Percentiles rank a stretch among this genome's conserved stretches.
Evolutionary conservation across 2,888 invertebrate genomes (phyloP).

Genomic region (Phrixothrix hirtus): DNA sequence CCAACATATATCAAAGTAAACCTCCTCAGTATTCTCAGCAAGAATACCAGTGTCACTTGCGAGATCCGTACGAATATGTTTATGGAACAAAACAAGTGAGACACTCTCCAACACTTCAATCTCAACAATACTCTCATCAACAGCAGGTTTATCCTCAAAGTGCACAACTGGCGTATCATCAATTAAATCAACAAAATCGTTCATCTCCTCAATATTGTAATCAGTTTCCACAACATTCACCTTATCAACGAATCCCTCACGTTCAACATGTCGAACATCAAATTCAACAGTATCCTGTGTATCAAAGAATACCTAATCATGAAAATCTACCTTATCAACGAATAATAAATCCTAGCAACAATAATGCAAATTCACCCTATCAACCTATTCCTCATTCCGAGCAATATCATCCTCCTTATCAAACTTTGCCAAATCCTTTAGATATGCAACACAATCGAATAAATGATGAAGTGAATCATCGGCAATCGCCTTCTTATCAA

Average conservation of each 20-base stretch:
- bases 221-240: conserved; percentile 18
- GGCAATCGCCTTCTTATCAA: conserved; percentile 53
- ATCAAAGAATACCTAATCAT: conserved; percentile 17
- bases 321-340: conserved; percentile 35
- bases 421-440: conserved; percentile 38
- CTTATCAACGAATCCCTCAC: conserved; percentile 31
- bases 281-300: conserved; percentile 3
- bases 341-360: conserved; percentile 30
- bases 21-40: not conserved
- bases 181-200: conserved; percentile 29
- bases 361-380: conserved; percentile 34
- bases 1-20: no score
- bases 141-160: conserved; percentile 34
- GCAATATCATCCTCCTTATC: conserved; percentile 42
- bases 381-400: conserved; percentile 44
- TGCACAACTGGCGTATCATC: conserved; percentile 43
- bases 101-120: conserved; percentile 35
- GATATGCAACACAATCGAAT: conserved; percentile 31
- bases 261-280: conserved; percentile 14
- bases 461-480: conserved; percentile 41
- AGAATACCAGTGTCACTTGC: conserved; percentile 7
- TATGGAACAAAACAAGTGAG: conserved; percentile 23
- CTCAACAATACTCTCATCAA: conserved; percentile 29
- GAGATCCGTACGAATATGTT: conserved; percentile 9
- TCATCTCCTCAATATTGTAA: conserved; percentile 14